A percentile compares a stretch with the other conserved stretches of the same genome.
These are phyloP conservation scores for Origma solitaria DNA, from an alignment of 2,113 vertebrate genomes.

Conservation along the genomic window DNA sequence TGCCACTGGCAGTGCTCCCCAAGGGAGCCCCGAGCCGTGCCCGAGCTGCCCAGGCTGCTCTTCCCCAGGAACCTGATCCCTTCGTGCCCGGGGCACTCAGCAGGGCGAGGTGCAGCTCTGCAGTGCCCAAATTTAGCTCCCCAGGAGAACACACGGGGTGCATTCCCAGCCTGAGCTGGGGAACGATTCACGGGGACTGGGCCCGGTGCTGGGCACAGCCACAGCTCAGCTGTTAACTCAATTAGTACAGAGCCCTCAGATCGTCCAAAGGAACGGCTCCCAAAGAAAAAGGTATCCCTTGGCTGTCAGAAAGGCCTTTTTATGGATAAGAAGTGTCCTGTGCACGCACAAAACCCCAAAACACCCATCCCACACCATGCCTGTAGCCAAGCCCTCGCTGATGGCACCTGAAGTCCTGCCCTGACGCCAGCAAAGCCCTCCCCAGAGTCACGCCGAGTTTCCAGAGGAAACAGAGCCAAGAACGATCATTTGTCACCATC, in stretches of 20 bases:
- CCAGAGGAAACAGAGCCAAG: not conserved
- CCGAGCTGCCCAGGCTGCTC: not conserved
- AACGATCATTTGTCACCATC: not conserved
- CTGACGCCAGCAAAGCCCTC: not conserved
- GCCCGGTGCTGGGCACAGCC: rapidly evolving
- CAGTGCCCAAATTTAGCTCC: not conserved
- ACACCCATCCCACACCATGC: not conserved
- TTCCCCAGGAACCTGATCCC: not conserved
- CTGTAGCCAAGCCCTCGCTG: not conserved
- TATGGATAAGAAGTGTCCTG: not conserved
- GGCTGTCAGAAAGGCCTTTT: not conserved
- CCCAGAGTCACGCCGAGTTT: not conserved
- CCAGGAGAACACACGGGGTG: not conserved
- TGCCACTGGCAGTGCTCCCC: not conserved
- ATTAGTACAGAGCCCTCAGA: not conserved
- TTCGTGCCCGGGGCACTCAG: not conserved
- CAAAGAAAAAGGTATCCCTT: not conserved
- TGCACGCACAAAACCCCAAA: rapidly evolving
- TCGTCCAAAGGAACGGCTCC: not conserved
- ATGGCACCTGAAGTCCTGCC: rapidly evolving
- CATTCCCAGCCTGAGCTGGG: not conserved
- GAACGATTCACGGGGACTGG: not conserved
- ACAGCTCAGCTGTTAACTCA: not conserved
- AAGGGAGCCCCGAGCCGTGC: not conserved
- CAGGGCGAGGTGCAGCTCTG: not conserved